phyloP scores from a whole-genome alignment of 1,140 invertebrate genomes.

The Orius insidiosus region DNA sequence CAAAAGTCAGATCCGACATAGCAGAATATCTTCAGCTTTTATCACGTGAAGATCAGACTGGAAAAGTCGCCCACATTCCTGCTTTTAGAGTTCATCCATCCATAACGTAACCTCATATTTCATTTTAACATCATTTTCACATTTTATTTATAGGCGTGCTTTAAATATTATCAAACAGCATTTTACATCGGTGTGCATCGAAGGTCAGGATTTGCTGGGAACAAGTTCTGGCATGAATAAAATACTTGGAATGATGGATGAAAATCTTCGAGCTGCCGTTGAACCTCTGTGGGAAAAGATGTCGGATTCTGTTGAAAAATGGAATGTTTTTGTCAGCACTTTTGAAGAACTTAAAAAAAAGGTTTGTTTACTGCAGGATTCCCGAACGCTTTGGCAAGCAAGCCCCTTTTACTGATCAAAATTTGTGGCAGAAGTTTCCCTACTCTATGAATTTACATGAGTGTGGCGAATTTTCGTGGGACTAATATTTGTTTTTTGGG shows the following conservation, averaged over 20 bases:
- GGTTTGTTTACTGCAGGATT: no score
- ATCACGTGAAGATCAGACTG: slow-evolving; percentile 54
- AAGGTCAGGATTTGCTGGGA: slow-evolving; percentile 62
- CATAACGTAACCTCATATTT: slow-evolving; percentile 37
- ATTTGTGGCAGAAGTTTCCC: no score
- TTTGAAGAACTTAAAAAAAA: background rate
- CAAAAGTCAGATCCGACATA: slow-evolving; percentile 45
- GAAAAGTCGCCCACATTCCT: slow-evolving; percentile 60
- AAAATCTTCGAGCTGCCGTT: slow-evolving; percentile 36
- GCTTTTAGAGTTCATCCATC: slow-evolving; percentile 57
- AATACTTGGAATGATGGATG: slow-evolving; percentile 54
- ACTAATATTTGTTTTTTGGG: no score
- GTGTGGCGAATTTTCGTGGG: no score
- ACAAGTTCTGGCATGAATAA: slow-evolving; percentile 41
- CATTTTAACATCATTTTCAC: slow-evolving; percentile 8
- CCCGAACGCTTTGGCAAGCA: no score
- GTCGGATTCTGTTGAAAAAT: slow-evolving; percentile 29
- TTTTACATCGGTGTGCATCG: slow-evolving; percentile 48
- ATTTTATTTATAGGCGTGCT: no score
- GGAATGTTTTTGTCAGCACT: slow-evolving; percentile 32
- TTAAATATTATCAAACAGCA: slow-evolving; percentile 45
- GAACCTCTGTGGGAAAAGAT: slow-evolving; percentile 29
- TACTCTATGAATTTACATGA: no score
- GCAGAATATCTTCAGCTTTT: slow-evolving; percentile 79
- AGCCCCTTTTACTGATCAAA: no score